phyloP scores from a whole-genome alignment of 1,140 invertebrate species.

The Thaumetopoea pityocampa region DNA sequence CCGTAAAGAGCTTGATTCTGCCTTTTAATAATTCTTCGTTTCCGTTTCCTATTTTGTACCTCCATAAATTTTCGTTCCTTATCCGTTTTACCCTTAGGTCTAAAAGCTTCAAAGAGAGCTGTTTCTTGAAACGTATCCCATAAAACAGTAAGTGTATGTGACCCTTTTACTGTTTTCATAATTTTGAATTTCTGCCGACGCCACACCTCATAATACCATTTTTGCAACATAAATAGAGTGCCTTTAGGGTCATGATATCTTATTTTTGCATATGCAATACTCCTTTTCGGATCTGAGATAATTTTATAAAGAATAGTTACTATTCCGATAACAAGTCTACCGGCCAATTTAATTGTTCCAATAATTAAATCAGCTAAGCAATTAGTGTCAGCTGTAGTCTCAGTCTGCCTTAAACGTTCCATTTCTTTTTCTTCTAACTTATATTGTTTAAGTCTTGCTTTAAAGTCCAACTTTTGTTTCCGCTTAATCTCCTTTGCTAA shows the following conservation, averaged over 20 bases:
- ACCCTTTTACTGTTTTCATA: constrained; percentile 25
- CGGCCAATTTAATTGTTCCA: constrained; percentile 25
- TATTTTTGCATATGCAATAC: constrained; percentile 23
- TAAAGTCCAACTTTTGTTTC: constrained; percentile 16
- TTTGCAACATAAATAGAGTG: constrained; percentile 18
- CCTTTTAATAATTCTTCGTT: constrained; percentile 33
- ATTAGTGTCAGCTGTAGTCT: constrained; percentile 24
- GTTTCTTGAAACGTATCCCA: constrained; percentile 33
- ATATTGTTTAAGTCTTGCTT: constrained; percentile 14
- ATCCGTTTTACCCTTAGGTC: constrained; percentile 28
- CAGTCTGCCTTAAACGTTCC: constrained; percentile 12
- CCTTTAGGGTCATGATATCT: constrained; percentile 23
- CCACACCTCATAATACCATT: constrained; percentile 15
- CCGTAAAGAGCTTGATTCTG: constrained; percentile 30
- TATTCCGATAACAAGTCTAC: constrained; percentile 14
- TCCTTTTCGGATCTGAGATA: constrained; percentile 28
- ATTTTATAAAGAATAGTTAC: constrained; percentile 15
- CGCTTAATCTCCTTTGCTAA: constrained; percentile 12
- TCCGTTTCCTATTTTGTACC: constrained; percentile 21
- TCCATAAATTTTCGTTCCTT: constrained; percentile 28
- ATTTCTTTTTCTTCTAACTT: constrained; percentile 19
- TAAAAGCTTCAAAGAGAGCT: constrained; percentile 28
- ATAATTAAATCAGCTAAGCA: constrained; percentile 27
- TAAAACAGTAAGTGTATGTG: constrained; percentile 28
- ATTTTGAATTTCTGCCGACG: constrained; percentile 27